Conservation (phyloP, 1,140 invertebrate genomes). For the Amphibalanus amphitrite region DNA sequence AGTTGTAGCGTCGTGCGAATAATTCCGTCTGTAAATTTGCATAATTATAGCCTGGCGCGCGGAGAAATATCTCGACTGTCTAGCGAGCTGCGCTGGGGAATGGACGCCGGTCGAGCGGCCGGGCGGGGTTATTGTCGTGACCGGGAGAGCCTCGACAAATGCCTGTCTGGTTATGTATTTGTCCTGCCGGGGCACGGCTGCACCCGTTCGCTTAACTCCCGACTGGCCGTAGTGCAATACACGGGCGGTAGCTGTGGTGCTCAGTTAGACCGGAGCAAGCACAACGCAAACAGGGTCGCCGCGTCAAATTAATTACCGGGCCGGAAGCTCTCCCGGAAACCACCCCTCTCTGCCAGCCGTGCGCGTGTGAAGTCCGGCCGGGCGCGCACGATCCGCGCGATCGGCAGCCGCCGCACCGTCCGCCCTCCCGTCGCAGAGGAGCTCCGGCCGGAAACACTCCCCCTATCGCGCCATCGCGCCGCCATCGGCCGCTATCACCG, state of each 20-base stretch:
- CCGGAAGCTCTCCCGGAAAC: background rate
- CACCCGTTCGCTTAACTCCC: too few relatives aligned
- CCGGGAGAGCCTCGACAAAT: too few relatives aligned
- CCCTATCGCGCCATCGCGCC: background rate
- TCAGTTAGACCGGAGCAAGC: too few relatives aligned
- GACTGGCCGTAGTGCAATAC: too few relatives aligned
- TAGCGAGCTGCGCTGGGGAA: too few relatives aligned
- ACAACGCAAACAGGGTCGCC: background rate
- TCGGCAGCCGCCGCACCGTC: background rate
- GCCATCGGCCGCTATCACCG: background rate
- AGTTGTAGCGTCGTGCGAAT: background rate
- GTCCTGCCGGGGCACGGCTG: too few relatives aligned
- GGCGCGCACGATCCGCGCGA: background rate
- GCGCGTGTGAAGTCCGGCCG: background rate
- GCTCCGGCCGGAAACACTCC: background rate
- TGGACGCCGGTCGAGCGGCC: too few relatives aligned
- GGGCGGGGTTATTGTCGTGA: too few relatives aligned
- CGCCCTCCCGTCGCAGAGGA: too few relatives aligned
- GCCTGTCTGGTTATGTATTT: too few relatives aligned
- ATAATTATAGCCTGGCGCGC: background rate
- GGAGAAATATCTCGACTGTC: background rate
- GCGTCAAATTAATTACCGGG: background rate
- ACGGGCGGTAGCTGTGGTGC: too few relatives aligned
- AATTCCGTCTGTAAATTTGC: background rate
- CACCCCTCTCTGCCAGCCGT: too few relatives aligned